phyloP scores from a whole-genome alignment of 2,888 invertebrate genomes.

The Pemphredon lugubris region DNA sequence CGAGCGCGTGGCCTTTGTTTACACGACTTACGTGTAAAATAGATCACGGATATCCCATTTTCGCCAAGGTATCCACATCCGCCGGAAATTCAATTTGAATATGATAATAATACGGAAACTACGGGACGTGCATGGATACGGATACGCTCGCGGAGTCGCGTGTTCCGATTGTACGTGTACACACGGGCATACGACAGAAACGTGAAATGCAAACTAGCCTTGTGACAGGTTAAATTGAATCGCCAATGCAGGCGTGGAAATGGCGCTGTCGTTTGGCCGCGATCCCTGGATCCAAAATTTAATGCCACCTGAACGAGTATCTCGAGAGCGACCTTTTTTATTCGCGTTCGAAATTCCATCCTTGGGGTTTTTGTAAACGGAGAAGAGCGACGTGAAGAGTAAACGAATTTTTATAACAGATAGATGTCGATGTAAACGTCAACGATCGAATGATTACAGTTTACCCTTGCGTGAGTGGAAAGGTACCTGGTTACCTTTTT shows the following conservation, averaged over 20 bases:
- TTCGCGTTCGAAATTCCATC: not conserved
- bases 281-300: constrained; percentile 38
- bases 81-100: constrained; percentile 63
- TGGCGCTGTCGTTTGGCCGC: constrained; percentile 37
- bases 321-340: not conserved
- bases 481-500: no score
- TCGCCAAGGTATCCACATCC: constrained; percentile 42
- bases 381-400: not conserved
- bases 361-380: not conserved
- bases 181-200: not conserved
- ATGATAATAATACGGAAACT: constrained; percentile 59
- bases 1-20: constrained; percentile 17
- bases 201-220: constrained; percentile 38
- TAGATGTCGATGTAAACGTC: no score
- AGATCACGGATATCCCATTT: constrained; percentile 27
- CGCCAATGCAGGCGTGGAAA: constrained; percentile 40
- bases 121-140: not conserved
- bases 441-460: no score
- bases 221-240: constrained; percentile 36
- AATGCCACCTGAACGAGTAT: constrained; percentile 14
- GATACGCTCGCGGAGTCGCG: not conserved
- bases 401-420: not conserved
- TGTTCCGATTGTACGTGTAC: not conserved
- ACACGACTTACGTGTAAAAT: constrained; percentile 19
- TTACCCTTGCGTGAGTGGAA: no score